Evolutionary conservation across 2,888 invertebrate species (phyloP), one percentile per base, ranked within the genome.

Genomic region (Syrista parreyssii): DNA sequence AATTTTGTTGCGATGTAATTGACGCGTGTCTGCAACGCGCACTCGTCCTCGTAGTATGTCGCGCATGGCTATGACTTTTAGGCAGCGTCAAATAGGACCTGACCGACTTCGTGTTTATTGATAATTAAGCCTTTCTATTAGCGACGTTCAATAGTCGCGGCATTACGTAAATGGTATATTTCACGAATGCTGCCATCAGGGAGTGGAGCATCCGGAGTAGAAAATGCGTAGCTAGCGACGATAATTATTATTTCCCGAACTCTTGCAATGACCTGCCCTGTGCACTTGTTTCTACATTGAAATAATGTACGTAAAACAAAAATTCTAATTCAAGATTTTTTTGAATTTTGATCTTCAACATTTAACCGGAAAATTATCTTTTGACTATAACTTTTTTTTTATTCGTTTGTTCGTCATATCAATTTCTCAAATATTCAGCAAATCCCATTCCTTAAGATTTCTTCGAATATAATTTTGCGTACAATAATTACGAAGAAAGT

Each of bases 171-270:
- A 88, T 78, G 78, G 76, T 75, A 82, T 82, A 85, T 84, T 84
- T 83, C 83, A 81, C 84, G 81, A 80, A 81, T 85, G 82, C 86
- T 85, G 85, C 84, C 87, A 84, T 83, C 12, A 86, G 86, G 88
- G 88, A 86, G 88, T 86, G 88, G 88, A 86, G 83, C 87, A 87
- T 87, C 87, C 87, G 86, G 81, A 81, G 79, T 80, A 75, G 80
- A 81, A 81, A 84, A 82, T 83, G 83, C 83, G 80, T 86, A 82
- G 84, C 82, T 73, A 77, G 76, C 79, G 81, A 84, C 83, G 82
- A 86, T 86, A 84, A 86, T 84, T 84, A 86, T 85, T 85, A 84
- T 83, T 83, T 78, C 82, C 78, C 83, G 81, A 83, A 80, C 78
- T 71, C 71, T 31, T 6, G 12, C 12, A 71, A 23, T 15, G 31